Percentiles rank a stretch among this genome's conserved stretches.
Evolutionary conservation across 2,113 vertebrate species (phyloP).

Genomic region (Rhabdornis inornatus): DNA sequence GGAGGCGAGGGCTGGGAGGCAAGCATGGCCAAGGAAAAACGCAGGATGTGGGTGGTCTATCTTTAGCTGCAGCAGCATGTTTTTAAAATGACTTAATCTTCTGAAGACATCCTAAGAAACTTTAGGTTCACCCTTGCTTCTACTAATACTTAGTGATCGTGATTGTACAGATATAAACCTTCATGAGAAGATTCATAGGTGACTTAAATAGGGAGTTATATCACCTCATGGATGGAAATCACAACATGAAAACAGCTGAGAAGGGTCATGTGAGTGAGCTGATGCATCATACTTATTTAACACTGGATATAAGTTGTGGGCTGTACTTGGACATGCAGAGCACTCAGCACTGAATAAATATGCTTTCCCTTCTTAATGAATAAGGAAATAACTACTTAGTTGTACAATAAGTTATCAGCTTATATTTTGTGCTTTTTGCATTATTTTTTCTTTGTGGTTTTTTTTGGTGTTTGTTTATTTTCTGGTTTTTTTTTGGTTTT

Average conservation of each 20-base stretch:
- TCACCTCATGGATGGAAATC: background rate
- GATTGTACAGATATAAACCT: background rate
- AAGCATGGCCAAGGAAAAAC: background rate
- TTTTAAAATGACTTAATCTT: conserved; percentile 1
- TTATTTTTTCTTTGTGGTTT: too few relatives aligned
- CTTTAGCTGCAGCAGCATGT: background rate
- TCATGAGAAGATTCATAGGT: background rate
- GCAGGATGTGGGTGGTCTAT: background rate
- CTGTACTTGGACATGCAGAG: background rate
- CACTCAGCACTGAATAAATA: background rate
- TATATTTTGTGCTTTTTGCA: background rate
- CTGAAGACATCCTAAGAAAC: background rate
- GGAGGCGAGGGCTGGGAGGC: background rate
- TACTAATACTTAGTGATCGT: background rate
- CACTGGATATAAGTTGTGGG: background rate
- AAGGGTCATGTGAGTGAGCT: background rate
- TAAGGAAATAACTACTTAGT: background rate
- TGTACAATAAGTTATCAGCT: background rate
- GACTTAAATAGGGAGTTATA: background rate
- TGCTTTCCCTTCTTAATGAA: background rate
- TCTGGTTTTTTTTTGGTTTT: too few relatives aligned
- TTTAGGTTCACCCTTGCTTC: background rate
- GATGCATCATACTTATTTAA: background rate
- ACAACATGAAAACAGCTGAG: background rate
- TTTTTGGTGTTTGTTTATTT: too few relatives aligned